Evolutionary conservation across 2,888 invertebrate genomes (phyloP), one percentile per base, ranked within the genome.

Genomic region (Microdon myrmicae): DNA sequence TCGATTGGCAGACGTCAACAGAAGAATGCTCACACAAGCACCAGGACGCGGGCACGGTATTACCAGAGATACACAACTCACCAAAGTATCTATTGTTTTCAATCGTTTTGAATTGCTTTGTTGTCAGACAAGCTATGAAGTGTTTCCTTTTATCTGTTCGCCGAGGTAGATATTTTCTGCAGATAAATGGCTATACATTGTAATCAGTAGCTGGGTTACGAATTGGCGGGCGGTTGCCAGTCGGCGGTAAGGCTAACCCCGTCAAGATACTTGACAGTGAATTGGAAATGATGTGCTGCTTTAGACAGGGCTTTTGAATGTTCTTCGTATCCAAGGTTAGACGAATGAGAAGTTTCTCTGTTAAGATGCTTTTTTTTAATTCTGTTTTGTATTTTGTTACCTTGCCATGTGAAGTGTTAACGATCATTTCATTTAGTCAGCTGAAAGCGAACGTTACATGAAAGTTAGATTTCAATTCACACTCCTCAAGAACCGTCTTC

Each of bases 191-290:
- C n/a, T n/a, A 39, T 49, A 49, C 48, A 39, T 55, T 60, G 47
- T 60, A 55, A 60, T 61, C 61, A 56, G 61, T 49, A 61, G 61
- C 61, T 56, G 48, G 43, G 43, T 60, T 31, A 44, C 55, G 48
- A 35, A 34, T 43, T 39, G 60, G 60, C 55, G 55, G 55, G 48
- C 48, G 48, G 54, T 29, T 55, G 20, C 43, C 23, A 37, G 14
- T 23, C 14, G 12, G 19, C 6, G 22, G 12, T 10, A 37, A 4
- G 6, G 20, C 7, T 23, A 6, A 10, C 8, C 14, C 28, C 32
- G 54, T 60, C 45, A 49, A 20, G 17, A 23, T 19, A 43, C 29
- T 58, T 55, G 55, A 44, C 55, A 60, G 60, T 55, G 55, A 55
- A 55, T 55, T 55, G 55, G 43, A 61, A 61, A 61, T 44, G 37